Base-by-base conservation (phyloP, 2,797 vertebrate species). In the Gymnocypris eckloni region DNA sequence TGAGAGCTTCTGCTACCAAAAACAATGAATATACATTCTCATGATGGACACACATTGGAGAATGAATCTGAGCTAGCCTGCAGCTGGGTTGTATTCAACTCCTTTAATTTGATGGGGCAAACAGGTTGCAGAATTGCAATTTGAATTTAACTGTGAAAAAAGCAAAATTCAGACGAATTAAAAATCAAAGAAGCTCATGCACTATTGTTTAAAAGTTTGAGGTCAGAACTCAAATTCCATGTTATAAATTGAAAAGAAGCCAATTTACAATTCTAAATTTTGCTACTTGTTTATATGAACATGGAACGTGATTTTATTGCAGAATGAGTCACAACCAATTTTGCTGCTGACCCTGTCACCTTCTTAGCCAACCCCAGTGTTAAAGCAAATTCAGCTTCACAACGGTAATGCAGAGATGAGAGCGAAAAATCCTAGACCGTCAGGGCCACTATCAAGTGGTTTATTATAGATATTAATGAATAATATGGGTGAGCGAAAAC, bases 381-480 rank as follows among this genome's bases (percentile, higher is more conserved):
- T 84, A 83, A 86, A 84, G 79, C 67, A 84, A 86, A 80, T 73
- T 89, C 86, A 83, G 71, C 88, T 85, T 82, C 73, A 50, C 86
- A 73, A 66, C 52, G 59, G 67, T 71, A 80, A 76, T 82, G 84
- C 79, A 56, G 81, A 79, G 66, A 50, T 52, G 67, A 81, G 79
- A 83, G 70, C n/a, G 39, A 41, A 83, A 77, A 80, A 82, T 83
- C 87, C 76, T 76, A 83, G 76, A 79, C 83, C 67, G 81, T 81
- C 83, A 52, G 88, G 83, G 70, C 85, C 87, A 81, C 89, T 91
- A 93, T 91, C 91, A 91, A 87, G 81, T 66, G 86, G 83, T 90
- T 91, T 90, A 92, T 92, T 91, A 91, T 90, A 91, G 88, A 90
- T 90, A 90, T 91, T 91, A 93, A 90, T 90, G 91, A 91, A 90